phyloP scores from a whole-genome alignment of 1,140 invertebrate species.

The Drosophila sechellia region DNA sequence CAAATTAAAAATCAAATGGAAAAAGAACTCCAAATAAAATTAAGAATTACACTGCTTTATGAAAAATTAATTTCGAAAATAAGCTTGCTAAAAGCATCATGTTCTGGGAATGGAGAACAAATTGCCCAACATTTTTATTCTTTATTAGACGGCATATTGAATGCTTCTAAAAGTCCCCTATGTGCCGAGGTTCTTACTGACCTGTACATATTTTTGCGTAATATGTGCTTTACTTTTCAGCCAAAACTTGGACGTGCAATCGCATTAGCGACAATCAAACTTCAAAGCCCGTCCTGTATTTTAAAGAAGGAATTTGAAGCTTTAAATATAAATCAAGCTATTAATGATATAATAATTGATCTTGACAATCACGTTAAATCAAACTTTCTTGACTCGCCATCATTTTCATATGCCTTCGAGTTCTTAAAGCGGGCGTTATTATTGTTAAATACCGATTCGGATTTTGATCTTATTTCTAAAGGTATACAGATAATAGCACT shows the following conservation, averaged over 20 bases:
- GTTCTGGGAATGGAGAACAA: conserved; percentile 87
- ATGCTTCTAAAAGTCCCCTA: conserved; percentile 88
- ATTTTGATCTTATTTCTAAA: conserved; percentile 87
- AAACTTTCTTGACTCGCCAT: conserved; percentile 85
- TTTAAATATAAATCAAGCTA: conserved; percentile 85
- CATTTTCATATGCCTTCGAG: conserved; percentile 93
- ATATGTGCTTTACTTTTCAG: conserved; percentile 51
- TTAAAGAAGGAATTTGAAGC: conserved; percentile 91
- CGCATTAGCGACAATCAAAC: conserved; percentile 88
- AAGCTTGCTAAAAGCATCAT: conserved; percentile 87
- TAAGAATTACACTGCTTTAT: conserved; percentile 86
- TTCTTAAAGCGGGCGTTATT: conserved; percentile 89
- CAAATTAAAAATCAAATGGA: conserved; percentile 93
- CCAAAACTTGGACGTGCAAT: conserved; percentile 79
- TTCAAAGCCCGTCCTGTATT: conserved; percentile 91
- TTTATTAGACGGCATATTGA: conserved; percentile 87
- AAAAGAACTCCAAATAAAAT: conserved; percentile 92
- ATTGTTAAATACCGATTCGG: conserved; percentile 78
- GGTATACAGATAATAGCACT: conserved; percentile 89
- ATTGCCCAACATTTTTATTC: conserved; percentile 88
- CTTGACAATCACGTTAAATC: conserved; percentile 41
- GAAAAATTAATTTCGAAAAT: conserved; percentile 87
- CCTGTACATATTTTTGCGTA: conserved; percentile 87
- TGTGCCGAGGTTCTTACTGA: conserved; percentile 88
- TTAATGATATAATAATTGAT: conserved; percentile 19